A percentile compares a stretch with the other conserved stretches of the same genome.
Conservation (phyloP, 2,113 vertebrate genomes). For the Sceloporus undulatus region DNA sequence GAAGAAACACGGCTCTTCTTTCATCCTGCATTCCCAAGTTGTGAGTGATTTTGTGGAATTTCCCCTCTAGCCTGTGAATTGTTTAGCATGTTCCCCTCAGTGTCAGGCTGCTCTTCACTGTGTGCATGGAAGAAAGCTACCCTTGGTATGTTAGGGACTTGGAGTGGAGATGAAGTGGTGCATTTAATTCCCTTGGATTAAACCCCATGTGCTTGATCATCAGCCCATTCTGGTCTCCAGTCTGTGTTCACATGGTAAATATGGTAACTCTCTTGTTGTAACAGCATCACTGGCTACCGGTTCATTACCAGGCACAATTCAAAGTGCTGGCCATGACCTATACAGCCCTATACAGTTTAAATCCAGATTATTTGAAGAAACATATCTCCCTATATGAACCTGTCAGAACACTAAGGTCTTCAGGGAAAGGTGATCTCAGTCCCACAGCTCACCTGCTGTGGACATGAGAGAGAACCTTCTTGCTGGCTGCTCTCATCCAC, state of each 20-base stretch:
- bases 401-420: no score
- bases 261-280: no score
- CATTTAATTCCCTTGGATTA: neutral
- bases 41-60: constrained; percentile 43
- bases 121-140: constrained; percentile 16
- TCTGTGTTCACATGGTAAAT: neutral
- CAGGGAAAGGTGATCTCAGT: no score
- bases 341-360: no score
- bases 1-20: constrained; percentile 28
- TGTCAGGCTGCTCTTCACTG: constrained; percentile 34
- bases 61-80: constrained; percentile 41
- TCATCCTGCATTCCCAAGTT: neutral
- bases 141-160: neutral
- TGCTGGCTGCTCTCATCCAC: no score
- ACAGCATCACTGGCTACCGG: no score
- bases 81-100: constrained; percentile 43
- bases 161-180: neutral
- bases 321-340: no score
- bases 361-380: no score
- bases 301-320: no score
- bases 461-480: no score
- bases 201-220: neutral
- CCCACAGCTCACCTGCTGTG: no score
- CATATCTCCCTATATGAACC: no score
- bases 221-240: neutral